Evolutionary conservation across 2,797 vertebrate genomes (phyloP), one percentile per base, ranked within the genome.

Genomic region (Betta splendens): DNA sequence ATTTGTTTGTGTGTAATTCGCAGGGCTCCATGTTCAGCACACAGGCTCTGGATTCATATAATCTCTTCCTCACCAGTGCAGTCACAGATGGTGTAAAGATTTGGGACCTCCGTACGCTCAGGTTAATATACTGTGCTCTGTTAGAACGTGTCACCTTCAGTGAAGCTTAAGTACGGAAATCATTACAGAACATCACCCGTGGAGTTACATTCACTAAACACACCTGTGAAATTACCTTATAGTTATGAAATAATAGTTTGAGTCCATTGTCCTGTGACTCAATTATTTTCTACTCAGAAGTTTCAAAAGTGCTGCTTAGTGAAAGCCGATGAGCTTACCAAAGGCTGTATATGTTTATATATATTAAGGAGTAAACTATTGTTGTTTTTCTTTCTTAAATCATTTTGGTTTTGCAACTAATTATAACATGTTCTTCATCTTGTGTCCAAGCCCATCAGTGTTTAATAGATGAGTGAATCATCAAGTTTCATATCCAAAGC

Each of bases 61-160:
- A 94, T 82, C 92, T 97, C 45, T 98, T 97, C 64, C 79, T 94
- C 48, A 96, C 93, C 26, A 86, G 91, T 21, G 94, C 95, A 16
- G 8, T 91, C 42, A 94, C 92, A 2, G 95, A 98, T 23, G 94
- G 93, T 5, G 73, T 96, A 16, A 94, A 93, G 79, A 76, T 97
- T 5, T 98, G 97, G 96, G 97, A 98, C 85, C 79, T 97, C 59
- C 93, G 96, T 40, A 94, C 91, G 15, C 76, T 94, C 59, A 93
- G 93, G 96, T 97, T 83, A 70, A 87, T 73, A 39, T 54, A 36
- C 39, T 17, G 17, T 28, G 32, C 55, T 67, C 8, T 22, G 8
- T 54, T 45, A 13, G 8, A 51, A 54, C 29, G 56, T 20, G 46
- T 22, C 2, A 5, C 29, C 2, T 35, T 43, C 25, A 28, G 29